Base-by-base conservation (phyloP, 23 tunicate species). In the Pegea sp. region DNA sequence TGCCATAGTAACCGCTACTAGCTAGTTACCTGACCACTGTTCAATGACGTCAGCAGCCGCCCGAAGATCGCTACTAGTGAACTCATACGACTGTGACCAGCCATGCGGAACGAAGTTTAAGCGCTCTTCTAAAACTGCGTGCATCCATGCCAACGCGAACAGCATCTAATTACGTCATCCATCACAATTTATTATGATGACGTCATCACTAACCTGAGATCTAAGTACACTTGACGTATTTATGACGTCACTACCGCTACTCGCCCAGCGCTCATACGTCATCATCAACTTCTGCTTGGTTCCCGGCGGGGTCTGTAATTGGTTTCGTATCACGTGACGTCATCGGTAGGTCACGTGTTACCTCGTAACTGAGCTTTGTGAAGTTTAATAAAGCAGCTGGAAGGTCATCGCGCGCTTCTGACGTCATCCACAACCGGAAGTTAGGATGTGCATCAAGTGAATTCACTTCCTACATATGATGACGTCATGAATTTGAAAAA, bases 11-110 rank as follows among this genome's bases (percentile, higher is more conserved):
- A n/a, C n/a, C n/a, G n/a, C n/a, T n/a, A n/a, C n/a, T n/a, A n/a
- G n/a, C n/a, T n/a, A 29, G 49, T 54, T 43, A 70, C 77, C 48
- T 3, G 63, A 28, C 30, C 76, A 78, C n/a, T 71, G 60, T 31
- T 80, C 93, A 29, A 58, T 33, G 0, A 77, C 80, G 33, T 70
- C 71, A 1, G 89, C 70, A 2, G 80, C 98, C 1, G 71, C 90
- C 24, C 98, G 44, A 42, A 89, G 66, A 56, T 89, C 98, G 19
- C 80, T 75, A 31, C 66, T 61, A 8, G 98, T 70, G 31, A 89
- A 89, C 34, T 89, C 98, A 52, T 89, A 89, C 33, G 70, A 71
- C 60, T 89, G 71, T 44, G 90, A 70, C 91, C 91, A 89, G 30
- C 98, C 98, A 34, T 76, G 90, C 0, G 90, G 81, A 16, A 71